phyloP scores from a whole-genome alignment of 2,797 vertebrate genomes.

The Tapera naevia region DNA sequence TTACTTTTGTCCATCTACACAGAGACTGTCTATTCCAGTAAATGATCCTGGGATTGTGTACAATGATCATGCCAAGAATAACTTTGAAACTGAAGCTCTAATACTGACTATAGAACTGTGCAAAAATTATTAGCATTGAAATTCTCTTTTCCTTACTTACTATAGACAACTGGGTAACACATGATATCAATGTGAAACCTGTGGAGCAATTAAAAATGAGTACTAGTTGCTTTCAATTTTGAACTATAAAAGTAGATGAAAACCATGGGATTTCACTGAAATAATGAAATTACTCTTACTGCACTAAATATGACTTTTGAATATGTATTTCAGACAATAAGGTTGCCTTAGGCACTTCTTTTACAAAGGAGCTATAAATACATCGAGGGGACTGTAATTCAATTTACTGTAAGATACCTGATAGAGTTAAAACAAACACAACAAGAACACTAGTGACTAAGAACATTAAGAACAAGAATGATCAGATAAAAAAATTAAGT shows the following conservation, averaged over 20 bases:
- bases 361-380: neutral
- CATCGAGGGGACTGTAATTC: neutral
- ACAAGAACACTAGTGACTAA: neutral
- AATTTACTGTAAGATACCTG: neutral
- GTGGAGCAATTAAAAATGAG: neutral
- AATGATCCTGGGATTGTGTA: neutral
- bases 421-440: neutral
- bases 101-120: neutral
- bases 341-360: neutral
- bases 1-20: neutral
- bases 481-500: neutral
- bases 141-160: neutral
- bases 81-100: neutral
- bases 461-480: neutral
- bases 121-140: neutral
- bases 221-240: neutral
- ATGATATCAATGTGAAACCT: rapidly evolving
- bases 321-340: neutral
- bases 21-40: neutral
- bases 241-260: neutral
- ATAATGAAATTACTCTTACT: neutral
- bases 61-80: neutral
- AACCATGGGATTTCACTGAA: neutral
- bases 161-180: neutral
- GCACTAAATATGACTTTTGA: neutral